phyloP scores from a whole-genome alignment of 2,113 vertebrate species.

The Colius striatus region DNA sequence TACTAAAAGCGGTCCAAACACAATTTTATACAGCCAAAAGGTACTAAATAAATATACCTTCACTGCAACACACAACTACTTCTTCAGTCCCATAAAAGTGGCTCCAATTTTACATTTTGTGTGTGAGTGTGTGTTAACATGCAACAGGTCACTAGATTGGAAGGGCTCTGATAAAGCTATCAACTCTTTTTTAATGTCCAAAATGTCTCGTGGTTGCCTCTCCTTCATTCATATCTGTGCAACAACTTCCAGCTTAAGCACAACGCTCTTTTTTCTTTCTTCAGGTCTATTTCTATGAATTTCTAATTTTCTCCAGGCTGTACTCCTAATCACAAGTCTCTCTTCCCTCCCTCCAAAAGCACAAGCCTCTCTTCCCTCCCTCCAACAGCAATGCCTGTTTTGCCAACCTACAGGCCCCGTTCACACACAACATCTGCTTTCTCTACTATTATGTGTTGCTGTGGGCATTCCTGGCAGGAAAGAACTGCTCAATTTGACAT shows the following conservation, averaged over 20 bases:
- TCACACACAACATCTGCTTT: background rate
- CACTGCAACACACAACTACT: background rate
- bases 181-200: background rate
- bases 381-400: background rate
- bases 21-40: constrained; percentile 71
- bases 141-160: background rate
- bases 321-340: background rate
- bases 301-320: background rate
- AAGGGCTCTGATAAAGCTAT: background rate
- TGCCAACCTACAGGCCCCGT: background rate
- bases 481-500: constrained; percentile 7
- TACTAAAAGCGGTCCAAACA: constrained; percentile 67
- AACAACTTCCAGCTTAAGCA: background rate
- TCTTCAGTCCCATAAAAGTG: background rate
- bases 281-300: background rate
- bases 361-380: background rate
- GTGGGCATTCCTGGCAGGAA: constrained; percentile 9
- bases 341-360: background rate
- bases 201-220: background rate
- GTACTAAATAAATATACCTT: constrained; percentile 54
- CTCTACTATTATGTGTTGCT: background rate
- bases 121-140: background rate
- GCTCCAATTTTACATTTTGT: background rate
- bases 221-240: background rate
- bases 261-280: background rate